These are phyloP conservation scores for Clavelina lepadiformis DNA, from an alignment of 23 tunicate species.

Conservation along the genomic window DNA sequence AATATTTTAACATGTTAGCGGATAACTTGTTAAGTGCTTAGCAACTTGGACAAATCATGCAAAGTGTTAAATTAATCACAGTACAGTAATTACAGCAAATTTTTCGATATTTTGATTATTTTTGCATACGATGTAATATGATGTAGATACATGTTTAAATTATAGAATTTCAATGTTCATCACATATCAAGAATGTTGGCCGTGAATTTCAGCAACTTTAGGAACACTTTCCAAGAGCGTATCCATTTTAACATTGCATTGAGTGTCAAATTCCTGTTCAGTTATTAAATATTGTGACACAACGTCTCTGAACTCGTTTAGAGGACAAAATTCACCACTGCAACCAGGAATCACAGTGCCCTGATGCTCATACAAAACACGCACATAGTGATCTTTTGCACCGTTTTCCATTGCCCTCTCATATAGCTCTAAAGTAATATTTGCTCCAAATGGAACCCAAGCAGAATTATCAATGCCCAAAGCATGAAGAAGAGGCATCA, in stretches of 20 bases:
- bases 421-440: slow-evolving; percentile 55
- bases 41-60: too few relatives aligned
- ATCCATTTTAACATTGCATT: slow-evolving; percentile 32
- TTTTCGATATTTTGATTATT: too few relatives aligned
- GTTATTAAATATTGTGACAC: slow-evolving; percentile 22
- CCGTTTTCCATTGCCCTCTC: not conserved
- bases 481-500: slow-evolving; percentile 62
- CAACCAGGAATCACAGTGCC: slow-evolving; percentile 25
- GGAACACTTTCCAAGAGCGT: slow-evolving; percentile 31
- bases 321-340: slow-evolving; percentile 23
- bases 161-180: too few relatives aligned
- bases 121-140: too few relatives aligned
- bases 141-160: too few relatives aligned
- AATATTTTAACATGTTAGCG: too few relatives aligned
- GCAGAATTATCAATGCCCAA: slow-evolving; percentile 19
- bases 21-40: too few relatives aligned
- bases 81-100: too few relatives aligned
- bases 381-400: slow-evolving; percentile 29
- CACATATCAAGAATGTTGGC: too few relatives aligned
- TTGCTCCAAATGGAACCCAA: slow-evolving; percentile 74
- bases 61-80: too few relatives aligned
- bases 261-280: slow-evolving; percentile 8
- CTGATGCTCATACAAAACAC: slow-evolving; percentile 39
- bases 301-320: slow-evolving; percentile 27
- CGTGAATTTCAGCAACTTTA: too few relatives aligned